Evolutionary conservation across 1,140 invertebrate genomes (phyloP).

Genomic region (Nautilus pompilius): DNA sequence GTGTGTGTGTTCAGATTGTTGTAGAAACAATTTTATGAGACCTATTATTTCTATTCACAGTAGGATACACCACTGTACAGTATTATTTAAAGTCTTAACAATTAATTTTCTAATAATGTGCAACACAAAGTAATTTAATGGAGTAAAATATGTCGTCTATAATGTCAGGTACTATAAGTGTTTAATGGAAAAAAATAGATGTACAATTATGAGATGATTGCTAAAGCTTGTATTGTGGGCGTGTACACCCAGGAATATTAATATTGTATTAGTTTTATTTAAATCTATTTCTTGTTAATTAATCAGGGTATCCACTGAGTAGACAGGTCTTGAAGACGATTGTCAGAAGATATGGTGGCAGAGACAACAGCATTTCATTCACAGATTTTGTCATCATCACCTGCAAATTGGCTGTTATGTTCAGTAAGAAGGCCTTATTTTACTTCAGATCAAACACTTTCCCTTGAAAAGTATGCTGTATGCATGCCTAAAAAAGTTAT

Average conservation of each 20-base stretch:
- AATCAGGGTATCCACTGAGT: constrained; percentile 33
- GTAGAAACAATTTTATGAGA: background rate
- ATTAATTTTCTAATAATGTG: background rate
- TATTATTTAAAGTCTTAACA: background rate
- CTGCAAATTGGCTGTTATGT: constrained; percentile 33
- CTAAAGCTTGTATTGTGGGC: background rate
- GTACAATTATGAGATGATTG: background rate
- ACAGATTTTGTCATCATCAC: constrained; percentile 36
- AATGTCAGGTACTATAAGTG: too few species aligned
- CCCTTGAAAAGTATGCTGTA: too few species aligned
- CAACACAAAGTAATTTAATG: too few species aligned
- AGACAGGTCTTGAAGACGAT: constrained; percentile 29
- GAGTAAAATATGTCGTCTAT: background rate
- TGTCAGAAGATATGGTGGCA: constrained; percentile 37
- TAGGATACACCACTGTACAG: background rate
- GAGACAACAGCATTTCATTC: constrained; percentile 24
- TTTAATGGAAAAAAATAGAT: background rate
- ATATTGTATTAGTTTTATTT: background rate
- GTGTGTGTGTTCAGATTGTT: background rate
- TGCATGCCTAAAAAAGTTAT: too few species aligned
- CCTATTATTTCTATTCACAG: background rate
- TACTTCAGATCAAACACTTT: too few species aligned
- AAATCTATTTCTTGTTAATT: background rate
- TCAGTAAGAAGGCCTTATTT: constrained; percentile 20
- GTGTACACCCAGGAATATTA: background rate